Percentiles rank a stretch among this genome's conserved stretches.
These are phyloP conservation scores for Nysson spinosus DNA, from an alignment of 2,888 invertebrate species.

Conservation along the genomic window DNA sequence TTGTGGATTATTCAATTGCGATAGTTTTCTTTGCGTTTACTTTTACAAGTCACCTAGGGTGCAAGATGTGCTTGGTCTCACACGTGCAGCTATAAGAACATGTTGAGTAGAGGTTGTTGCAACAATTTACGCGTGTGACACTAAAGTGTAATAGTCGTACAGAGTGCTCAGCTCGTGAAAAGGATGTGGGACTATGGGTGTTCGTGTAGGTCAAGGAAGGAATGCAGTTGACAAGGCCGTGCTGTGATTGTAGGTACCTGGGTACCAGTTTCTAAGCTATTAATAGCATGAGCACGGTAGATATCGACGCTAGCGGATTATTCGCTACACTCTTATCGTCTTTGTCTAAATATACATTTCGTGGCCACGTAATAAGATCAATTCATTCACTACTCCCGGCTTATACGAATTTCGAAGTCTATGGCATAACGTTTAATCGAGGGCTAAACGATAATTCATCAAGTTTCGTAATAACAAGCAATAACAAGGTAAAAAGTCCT, in stretches of 20 bases:
- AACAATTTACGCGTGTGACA: slow-evolving; percentile 35
- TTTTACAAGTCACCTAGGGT: slow-evolving; percentile 6
- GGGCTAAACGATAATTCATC: no score
- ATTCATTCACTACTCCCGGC: slow-evolving; percentile 2
- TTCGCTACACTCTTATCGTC: slow-evolving; percentile 16
- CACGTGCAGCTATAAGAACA: slow-evolving; percentile 25
- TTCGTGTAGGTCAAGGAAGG: slow-evolving; percentile 76
- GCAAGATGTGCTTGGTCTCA: slow-evolving; percentile 16
- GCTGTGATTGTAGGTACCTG: slow-evolving; percentile 64
- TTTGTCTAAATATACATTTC: not conserved
- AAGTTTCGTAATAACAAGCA: no score
- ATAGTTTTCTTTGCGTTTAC: not conserved
- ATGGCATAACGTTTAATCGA: no score
- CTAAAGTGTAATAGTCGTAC: slow-evolving; percentile 55
- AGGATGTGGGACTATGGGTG: slow-evolving; percentile 68
- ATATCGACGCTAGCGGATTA: slow-evolving; percentile 45
- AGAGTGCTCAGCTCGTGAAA: slow-evolving; percentile 61
- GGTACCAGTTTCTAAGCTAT: slow-evolving; percentile 58
- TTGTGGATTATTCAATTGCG: slow-evolving; percentile 5
- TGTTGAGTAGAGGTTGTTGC: slow-evolving; percentile 9
- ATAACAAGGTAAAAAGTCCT: no score
- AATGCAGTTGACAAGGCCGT: slow-evolving; percentile 76
- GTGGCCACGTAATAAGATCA: not conserved
- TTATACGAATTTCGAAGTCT: no score
- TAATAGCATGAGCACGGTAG: slow-evolving; percentile 51